Evolutionary conservation across 2,888 invertebrate species (phyloP).

Genomic region (Tetropium fuscum): DNA sequence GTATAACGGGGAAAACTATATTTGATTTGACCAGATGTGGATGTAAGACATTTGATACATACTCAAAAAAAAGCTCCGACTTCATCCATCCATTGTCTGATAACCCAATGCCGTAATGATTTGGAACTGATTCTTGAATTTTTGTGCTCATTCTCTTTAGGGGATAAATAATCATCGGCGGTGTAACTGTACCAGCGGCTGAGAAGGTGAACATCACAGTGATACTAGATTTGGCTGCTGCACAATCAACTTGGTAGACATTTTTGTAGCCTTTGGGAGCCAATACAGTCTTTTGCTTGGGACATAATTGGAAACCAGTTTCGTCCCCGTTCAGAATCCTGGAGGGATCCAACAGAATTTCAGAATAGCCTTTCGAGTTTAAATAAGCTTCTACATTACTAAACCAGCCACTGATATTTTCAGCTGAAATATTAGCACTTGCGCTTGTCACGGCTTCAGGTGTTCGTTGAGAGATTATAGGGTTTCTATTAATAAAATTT

Average conservation of each 20-base stretch:
- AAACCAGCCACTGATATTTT: constrained; percentile 43
- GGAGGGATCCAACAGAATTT: constrained; percentile 35
- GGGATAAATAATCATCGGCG: constrained; percentile 27
- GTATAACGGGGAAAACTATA: background rate
- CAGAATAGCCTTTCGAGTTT: constrained; percentile 14
- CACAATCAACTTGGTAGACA: constrained; percentile 22
- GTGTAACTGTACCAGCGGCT: background rate
- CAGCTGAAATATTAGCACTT: constrained; percentile 45
- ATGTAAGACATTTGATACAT: background rate
- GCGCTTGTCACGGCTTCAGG: constrained; percentile 47
- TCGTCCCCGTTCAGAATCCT: constrained; percentile 43
- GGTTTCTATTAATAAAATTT: constrained; percentile 44
- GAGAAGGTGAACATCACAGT: constrained; percentile 17
- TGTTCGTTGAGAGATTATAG: constrained; percentile 32
- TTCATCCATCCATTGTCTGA: constrained; percentile 36
- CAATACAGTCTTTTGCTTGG: constrained; percentile 28
- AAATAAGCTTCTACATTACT: constrained; percentile 11
- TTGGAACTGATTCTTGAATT: constrained; percentile 12
- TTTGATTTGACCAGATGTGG: background rate
- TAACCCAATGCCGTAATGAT: constrained; percentile 6
- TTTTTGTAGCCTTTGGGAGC: constrained; percentile 29
- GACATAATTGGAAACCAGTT: constrained; percentile 30
- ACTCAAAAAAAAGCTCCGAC: background rate
- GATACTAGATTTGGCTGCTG: constrained; percentile 6
- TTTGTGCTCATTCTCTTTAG: constrained; percentile 28